A percentile compares a stretch with the other conserved stretches of the same genome.
Conservation (phyloP, 2,113 vertebrate genomes). For the Chunga burmeisteri region DNA sequence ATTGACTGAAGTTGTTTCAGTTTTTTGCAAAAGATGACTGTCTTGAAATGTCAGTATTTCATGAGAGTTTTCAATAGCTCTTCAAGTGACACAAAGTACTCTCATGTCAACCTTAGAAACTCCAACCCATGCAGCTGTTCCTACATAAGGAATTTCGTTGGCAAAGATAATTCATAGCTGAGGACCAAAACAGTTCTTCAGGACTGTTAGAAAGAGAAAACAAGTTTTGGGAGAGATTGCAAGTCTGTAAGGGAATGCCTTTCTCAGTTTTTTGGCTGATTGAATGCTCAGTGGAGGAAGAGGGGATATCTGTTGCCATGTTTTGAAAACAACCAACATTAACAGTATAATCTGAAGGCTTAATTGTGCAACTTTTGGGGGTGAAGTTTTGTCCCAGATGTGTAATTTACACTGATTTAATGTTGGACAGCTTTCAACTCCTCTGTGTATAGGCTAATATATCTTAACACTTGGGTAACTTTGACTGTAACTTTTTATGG, state of each 20-base stretch:
- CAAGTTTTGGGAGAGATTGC: background rate
- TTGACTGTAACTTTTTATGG: background rate
- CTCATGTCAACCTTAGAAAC: background rate
- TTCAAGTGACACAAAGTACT: conserved; percentile 13
- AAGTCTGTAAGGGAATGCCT: background rate
- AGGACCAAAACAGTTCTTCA: background rate
- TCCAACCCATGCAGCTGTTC: background rate
- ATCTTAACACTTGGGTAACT: background rate
- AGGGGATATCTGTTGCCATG: background rate
- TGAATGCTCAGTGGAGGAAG: background rate
- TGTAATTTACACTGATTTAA: background rate
- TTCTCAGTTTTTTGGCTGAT: background rate
- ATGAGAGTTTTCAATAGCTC: conserved; percentile 10
- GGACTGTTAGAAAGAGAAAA: background rate
- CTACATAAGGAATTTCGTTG: background rate
- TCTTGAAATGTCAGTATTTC: conserved; percentile 26
- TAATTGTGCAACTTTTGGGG: background rate
- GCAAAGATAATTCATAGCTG: background rate
- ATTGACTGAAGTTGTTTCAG: background rate
- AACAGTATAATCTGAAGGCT: background rate
- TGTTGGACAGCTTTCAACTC: background rate
- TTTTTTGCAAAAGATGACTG: background rate
- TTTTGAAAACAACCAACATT: background rate
- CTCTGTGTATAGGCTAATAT: background rate
- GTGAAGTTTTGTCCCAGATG: background rate